Base-by-base conservation (phyloP, 2,113 vertebrate genomes). In the Ictidomys tridecemlineatus region DNA sequence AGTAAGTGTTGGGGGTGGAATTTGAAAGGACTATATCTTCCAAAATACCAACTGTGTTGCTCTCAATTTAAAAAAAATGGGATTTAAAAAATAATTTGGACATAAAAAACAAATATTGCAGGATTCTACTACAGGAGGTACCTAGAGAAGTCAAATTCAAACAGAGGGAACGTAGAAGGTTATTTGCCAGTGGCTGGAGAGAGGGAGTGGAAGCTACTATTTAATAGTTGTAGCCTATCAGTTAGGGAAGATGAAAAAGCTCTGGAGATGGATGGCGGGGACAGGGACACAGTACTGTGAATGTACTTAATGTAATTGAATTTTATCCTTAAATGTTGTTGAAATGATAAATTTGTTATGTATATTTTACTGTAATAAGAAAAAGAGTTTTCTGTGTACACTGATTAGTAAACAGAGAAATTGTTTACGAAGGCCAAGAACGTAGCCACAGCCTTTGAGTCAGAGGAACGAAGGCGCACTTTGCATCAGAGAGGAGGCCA, bases 361-460 rank as follows among this genome's bases (percentile, higher is more conserved):
- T 85, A 39, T 56, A 70, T 74, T 92, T 86, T 34, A 20, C 48
- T 37, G 42, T 32, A 56, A 9, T 69, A 83, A 82, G 61, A 63
- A 93, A 87, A 87, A 5, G 1, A 48, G 48, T 70, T 92, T 90
- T 72, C 32, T 39, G 0, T 48, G 0, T 22, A 18, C 20, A 5
- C 34, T 85, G 45, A 39, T 30, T 89, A 22, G 79, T 56, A 67
- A 92, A 74, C 10, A 37, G 37, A 89, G 67, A 96, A 77, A 89
- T 53, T 42, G 1, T 63, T 91, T 32, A 37, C 63, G 53, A 85
- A 86, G 26, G 70, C 69, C 61, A 89, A 82, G 22, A 67, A 69
- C 32, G 26, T 0, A 8, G 63, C 56, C 18, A 22, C n/a, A 74
- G 30, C 2, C 11, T n/a, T 91, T n/a, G 34, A 86, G 9, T 79